Evolutionary conservation across 2,797 vertebrate species (phyloP), one percentile per base, ranked within the genome.

Genomic region (Bryconaethiops microstoma): DNA sequence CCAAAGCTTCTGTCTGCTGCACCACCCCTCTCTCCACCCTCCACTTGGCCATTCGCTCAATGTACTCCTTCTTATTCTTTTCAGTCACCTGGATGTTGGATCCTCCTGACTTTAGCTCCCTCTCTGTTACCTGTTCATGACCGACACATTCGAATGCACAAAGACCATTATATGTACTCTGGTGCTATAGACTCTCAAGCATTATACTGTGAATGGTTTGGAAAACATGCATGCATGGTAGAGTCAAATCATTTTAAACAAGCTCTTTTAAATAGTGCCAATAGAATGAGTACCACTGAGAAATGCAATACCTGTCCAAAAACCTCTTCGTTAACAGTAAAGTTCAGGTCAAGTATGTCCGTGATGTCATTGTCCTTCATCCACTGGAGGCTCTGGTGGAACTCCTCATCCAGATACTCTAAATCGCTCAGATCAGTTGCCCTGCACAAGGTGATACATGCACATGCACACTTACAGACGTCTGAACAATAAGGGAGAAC

Each of bases 321-420:
- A 82, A 99, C 98, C 89, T 99, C 98, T 90, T 99, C 98, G 0
- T 99, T 99, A 80, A 99, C 98, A 0, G 97, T 99, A 89, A 99
- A 99, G 71, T 97, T 99, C 82, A 99, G 95, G 87, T 99, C 98
- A 67, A 99, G 91, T 85, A 99, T 97, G 86, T 99, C 96, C 0
- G 98, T 99, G 89, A 99, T 99, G 88, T 97, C 96, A 29, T 99
- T 99, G 89, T 99, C 98, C 84, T 99, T 99, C 97, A 99, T 98
- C 98, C 98, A 99, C 83, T 99, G 98, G 87, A 99, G 92, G 73
- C 97, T 99, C 85, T 97, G 97, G 87, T 99, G 98, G 88, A 99
- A 99, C 89, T 99, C 98, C 89, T 99, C 98, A 78, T 99, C 98
- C 89, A 99, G 91, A 83, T 98, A 99, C 87, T 99, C 98, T 71